Conservation (phyloP, 2,888 invertebrate genomes). For the Calameuta filiformis region DNA sequence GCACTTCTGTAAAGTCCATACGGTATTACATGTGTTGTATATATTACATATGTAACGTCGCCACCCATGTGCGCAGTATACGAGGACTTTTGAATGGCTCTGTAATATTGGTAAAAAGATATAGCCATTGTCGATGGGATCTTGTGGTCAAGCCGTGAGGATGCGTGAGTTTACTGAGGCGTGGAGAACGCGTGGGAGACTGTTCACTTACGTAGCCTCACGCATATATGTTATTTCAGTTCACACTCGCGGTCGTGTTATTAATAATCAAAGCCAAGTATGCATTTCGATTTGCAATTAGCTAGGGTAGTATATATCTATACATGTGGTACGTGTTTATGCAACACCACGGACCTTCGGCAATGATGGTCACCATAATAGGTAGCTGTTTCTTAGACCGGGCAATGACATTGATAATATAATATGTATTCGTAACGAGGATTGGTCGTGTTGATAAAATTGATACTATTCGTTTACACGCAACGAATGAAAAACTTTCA, state of each 20-base stretch:
- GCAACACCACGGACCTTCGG: not conserved
- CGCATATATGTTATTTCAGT: slow-evolving; percentile 30
- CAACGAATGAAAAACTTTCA: not conserved
- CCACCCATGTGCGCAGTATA: not conserved
- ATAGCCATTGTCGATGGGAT: slow-evolving; percentile 4
- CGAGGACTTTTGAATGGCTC: not conserved
- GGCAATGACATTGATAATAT: not conserved
- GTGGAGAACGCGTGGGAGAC: slow-evolving; percentile 28
- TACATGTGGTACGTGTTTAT: not conserved
- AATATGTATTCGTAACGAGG: not conserved
- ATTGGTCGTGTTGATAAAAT: not conserved
- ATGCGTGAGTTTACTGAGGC: slow-evolving; percentile 21
- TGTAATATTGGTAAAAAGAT: not conserved
- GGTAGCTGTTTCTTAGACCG: not conserved
- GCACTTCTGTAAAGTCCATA: not conserved
- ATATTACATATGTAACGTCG: not conserved
- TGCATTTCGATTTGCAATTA: not conserved
- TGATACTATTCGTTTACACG: not conserved
- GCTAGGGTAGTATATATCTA: not conserved
- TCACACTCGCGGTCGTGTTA: slow-evolving; percentile 22
- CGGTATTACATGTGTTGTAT: not conserved
- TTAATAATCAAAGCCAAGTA: slow-evolving; percentile 19
- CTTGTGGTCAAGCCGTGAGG: slow-evolving; percentile 19
- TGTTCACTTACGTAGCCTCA: slow-evolving; percentile 23
- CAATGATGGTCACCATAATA: not conserved